Evolutionary conservation across 2,797 vertebrate genomes (phyloP).

Genomic region (Sebastes cheni): DNA sequence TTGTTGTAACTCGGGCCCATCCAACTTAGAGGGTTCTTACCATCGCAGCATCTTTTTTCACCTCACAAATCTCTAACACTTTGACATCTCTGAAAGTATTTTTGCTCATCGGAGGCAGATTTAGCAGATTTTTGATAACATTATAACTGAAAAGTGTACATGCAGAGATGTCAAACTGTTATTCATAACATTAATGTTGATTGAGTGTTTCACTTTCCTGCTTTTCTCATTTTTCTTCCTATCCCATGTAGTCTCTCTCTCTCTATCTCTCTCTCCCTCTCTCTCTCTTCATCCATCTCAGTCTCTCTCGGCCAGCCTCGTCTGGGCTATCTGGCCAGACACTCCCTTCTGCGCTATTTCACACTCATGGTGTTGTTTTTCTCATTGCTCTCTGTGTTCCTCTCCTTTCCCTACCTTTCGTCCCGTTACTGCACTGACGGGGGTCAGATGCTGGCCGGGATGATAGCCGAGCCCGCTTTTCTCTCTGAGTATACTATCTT

Average conservation of each 20-base stretch:
- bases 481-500: constrained; percentile 99
- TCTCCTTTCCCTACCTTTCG: constrained; percentile 80
- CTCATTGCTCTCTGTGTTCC: constrained; percentile 91
- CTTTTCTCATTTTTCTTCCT: constrained; percentile 58
- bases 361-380: constrained; percentile 86
- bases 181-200: constrained; percentile 70
- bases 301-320: constrained; percentile 43
- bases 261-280: constrained; percentile 11
- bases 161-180: constrained; percentile 75
- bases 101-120: constrained; percentile 4
- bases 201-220: constrained; percentile 68
- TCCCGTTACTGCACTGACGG: constrained; percentile 87
- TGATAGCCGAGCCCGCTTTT: constrained; percentile 99
- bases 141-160: background rate
- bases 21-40: constrained; percentile 31
- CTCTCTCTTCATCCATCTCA: constrained; percentile 28
- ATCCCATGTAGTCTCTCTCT: constrained; percentile 45
- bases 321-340: constrained; percentile 43
- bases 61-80: constrained; percentile 61
- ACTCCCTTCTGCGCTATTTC: constrained; percentile 64
- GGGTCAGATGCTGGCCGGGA: constrained; percentile 96
- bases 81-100: constrained; percentile 70
- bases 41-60: constrained; percentile 64
- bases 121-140: background rate
- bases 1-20: background rate